Evolutionary conservation across 2,797 vertebrate species (phyloP).

Genomic region (Trachops cirrhosus): DNA sequence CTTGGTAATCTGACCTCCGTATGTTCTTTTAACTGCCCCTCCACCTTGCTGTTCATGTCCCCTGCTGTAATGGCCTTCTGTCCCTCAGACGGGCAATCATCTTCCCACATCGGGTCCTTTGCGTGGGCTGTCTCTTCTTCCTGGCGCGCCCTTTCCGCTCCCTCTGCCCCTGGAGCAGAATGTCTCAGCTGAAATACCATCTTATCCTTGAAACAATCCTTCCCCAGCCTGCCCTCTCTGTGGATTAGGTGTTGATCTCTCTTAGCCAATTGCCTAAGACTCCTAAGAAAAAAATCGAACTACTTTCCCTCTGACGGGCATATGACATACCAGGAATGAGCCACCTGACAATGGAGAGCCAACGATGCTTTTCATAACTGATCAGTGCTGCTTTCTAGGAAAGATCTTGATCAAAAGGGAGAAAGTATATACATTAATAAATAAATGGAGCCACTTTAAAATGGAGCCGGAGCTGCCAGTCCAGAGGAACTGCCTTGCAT

Average conservation of each 20-base stretch:
- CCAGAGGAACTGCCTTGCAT: background rate
- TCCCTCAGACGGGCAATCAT: background rate
- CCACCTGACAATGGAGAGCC: background rate
- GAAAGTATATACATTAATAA: background rate
- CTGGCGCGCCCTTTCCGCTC: background rate
- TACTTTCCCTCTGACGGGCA: background rate
- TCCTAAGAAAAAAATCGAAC: background rate
- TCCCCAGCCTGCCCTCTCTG: background rate
- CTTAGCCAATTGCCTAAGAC: background rate
- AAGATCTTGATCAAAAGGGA: background rate
- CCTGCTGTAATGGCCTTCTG: too few relatives aligned
- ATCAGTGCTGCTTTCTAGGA: background rate
- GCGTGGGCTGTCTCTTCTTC: background rate
- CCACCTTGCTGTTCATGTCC: background rate
- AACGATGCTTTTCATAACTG: background rate
- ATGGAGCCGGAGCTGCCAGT: rapidly evolving
- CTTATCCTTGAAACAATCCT: background rate
- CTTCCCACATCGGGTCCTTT: background rate
- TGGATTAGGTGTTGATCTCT: background rate
- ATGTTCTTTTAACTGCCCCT: background rate
- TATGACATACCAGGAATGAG: background rate
- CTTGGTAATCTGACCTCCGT: background rate
- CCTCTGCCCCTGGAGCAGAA: background rate
- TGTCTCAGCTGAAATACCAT: background rate
- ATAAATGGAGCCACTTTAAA: background rate